phyloP scores from a whole-genome alignment of 2,797 vertebrate species.

The Danio aesculapii region DNA sequence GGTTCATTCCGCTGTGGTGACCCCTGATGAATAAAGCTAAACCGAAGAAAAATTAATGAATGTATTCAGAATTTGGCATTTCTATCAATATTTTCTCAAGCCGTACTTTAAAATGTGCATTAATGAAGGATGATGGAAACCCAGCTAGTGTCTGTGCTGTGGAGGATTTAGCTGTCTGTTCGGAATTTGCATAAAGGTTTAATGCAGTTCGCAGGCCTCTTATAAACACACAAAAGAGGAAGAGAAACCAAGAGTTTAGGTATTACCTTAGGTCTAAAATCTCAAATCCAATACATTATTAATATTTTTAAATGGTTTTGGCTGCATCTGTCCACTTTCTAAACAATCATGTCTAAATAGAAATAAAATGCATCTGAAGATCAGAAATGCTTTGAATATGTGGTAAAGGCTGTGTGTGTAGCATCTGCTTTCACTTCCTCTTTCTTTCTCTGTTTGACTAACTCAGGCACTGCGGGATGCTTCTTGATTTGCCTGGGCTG shows the following conservation, averaged over 20 bases:
- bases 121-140: too few relatives aligned
- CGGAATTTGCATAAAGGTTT: background rate
- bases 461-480: background rate
- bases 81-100: too few relatives aligned
- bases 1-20: too few relatives aligned
- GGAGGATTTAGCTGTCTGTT: background rate
- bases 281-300: background rate
- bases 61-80: too few relatives aligned
- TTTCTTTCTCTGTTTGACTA: background rate
- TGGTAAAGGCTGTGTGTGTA: too few relatives aligned
- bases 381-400: background rate
- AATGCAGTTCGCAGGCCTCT: background rate
- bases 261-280: background rate
- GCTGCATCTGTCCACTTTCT: too few relatives aligned
- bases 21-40: too few relatives aligned
- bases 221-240: background rate
- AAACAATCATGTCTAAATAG: background rate
- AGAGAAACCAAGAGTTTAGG: background rate
- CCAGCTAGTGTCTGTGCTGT: background rate
- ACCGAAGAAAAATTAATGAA: too few relatives aligned
- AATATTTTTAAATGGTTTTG: background rate
- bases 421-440: background rate
- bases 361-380: background rate
- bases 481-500: background rate
- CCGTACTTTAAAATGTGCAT: too few relatives aligned